Conservation (phyloP, 2,113 vertebrate genomes). For the Leuciscus idus region DNA sequence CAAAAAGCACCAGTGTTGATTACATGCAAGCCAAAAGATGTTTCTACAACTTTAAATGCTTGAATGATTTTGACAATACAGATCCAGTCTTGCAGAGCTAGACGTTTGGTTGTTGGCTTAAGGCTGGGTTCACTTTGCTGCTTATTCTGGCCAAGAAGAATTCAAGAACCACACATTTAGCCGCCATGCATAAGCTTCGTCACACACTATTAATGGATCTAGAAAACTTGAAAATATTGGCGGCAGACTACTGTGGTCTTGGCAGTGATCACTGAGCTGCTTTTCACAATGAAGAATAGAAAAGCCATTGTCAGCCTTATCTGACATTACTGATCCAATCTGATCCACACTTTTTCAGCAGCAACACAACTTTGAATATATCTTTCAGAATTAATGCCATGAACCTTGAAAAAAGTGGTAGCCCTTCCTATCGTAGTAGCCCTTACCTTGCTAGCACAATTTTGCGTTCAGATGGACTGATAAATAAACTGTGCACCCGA, state of each 20-base stretch:
- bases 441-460: not conserved
- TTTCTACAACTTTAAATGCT: not conserved
- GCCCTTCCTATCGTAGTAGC: not conserved
- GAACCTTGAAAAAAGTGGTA: not conserved
- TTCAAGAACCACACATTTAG: not conserved
- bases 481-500: not conserved
- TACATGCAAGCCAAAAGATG: not conserved
- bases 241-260: not conserved
- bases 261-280: not conserved
- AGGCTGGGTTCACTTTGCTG: not conserved
- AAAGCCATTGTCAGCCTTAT: not conserved
- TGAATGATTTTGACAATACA: not conserved
- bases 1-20: not conserved
- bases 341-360: not conserved
- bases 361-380: conserved; percentile 2
- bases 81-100: not conserved
- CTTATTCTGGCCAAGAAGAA: not conserved
- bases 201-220: not conserved
- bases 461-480: not conserved
- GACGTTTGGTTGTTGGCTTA: not conserved
- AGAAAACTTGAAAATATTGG: not conserved
- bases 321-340: not conserved
- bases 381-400: not conserved
- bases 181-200: not conserved
- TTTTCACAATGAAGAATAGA: not conserved